These are phyloP conservation scores for Athrips mouffetella DNA, from an alignment of 2,888 invertebrate genomes.

Conservation along the genomic window DNA sequence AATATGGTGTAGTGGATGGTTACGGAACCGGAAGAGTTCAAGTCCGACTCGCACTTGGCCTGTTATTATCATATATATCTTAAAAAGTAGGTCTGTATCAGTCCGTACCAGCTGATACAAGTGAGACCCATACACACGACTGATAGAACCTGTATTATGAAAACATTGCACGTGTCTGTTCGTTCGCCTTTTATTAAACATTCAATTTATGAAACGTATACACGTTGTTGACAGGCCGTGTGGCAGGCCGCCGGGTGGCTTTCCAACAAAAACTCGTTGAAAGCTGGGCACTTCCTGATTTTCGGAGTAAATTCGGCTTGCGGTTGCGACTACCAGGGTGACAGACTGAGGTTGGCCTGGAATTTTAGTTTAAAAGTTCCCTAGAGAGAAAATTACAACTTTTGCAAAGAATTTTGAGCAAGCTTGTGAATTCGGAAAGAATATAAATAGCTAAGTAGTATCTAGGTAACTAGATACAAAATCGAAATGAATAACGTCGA, in stretches of 20 bases:
- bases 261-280: constrained; percentile 42
- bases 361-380: not conserved
- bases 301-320: constrained; percentile 42
- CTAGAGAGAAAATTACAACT: not conserved
- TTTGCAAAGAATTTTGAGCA: not conserved
- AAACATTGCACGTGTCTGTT: too few species aligned
- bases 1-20: too few species aligned
- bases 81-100: too few species aligned
- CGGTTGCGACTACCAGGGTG: constrained; percentile 35
- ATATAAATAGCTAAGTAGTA: too few species aligned
- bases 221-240: constrained; percentile 33
- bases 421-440: not conserved
- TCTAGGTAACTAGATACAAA: too few species aligned
- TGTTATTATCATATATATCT: too few species aligned
- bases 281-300: constrained; percentile 44
- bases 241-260: constrained; percentile 43
- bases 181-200: constrained; percentile 14
- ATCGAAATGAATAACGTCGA: too few species aligned
- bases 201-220: constrained; percentile 15
- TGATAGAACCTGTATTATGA: too few species aligned
- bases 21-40: too few species aligned
- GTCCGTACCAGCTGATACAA: too few species aligned
- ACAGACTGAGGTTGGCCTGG: constrained; percentile 16
- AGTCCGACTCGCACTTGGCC: too few species aligned
- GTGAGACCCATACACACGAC: too few species aligned